These are phyloP conservation scores for Riparia riparia DNA, from an alignment of 2,113 vertebrate species.

Conservation along the genomic window DNA sequence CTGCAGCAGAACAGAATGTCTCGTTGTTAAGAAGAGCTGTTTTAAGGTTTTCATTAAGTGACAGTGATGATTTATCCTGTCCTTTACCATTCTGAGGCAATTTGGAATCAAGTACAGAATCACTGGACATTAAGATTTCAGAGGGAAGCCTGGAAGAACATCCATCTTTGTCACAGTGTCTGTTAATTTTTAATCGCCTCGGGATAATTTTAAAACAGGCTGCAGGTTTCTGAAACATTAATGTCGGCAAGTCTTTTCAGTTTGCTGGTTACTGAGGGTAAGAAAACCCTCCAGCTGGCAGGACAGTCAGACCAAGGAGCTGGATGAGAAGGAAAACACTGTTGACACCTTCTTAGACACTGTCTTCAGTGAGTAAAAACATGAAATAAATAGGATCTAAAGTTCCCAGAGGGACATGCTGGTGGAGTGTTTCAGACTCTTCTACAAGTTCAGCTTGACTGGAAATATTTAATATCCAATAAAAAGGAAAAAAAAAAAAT, in stretches of 20 bases:
- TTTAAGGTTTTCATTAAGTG: not conserved
- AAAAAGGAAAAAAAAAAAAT: not conserved
- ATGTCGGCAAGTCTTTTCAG: not conserved
- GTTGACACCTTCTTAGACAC: constrained; percentile 14
- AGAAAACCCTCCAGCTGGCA: not conserved
- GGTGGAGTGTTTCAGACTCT: not conserved
- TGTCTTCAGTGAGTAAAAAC: not conserved
- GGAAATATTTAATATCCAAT: constrained; percentile 32
- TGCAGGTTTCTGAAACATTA: constrained; percentile 47
- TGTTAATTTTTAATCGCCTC: not conserved
- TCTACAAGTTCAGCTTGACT: not conserved
- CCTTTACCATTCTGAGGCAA: not conserved
- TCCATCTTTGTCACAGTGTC: not conserved
- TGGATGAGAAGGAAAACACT: not conserved
- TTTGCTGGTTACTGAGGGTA: not conserved
- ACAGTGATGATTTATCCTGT: not conserved
- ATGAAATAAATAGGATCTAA: not conserved
- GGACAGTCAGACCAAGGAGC: not conserved
- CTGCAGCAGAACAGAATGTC: not conserved
- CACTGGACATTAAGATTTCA: constrained; percentile 16
- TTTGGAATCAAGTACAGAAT: not conserved
- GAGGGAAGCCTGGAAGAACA: not conserved
- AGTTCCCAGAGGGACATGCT: not conserved
- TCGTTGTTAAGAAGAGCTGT: not conserved
- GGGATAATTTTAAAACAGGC: constrained; percentile 33